Evolutionary conservation across 2,797 vertebrate genomes (phyloP), one percentile per base, ranked within the genome.

Genomic region (Spinus olivaceus): DNA sequence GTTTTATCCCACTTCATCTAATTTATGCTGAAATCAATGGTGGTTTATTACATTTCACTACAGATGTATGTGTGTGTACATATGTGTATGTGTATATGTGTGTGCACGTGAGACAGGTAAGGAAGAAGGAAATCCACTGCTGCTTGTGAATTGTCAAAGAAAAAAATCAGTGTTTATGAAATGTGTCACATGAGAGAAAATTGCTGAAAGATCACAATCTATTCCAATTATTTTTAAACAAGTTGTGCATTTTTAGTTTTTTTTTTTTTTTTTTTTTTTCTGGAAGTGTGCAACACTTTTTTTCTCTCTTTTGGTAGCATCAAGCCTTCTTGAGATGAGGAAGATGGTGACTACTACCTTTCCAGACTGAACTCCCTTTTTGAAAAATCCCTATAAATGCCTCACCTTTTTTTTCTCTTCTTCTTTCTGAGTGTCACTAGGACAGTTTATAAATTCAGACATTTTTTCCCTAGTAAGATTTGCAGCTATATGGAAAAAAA

Each of bases 271-370:
- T 3, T 39, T 23, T 2, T 3, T 35, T 50, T 60, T 2, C 10
- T 71, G 12, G 4, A 32, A 72, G 6, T 8, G 1, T 51, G 6
- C 1, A 82, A 23, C 4, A 2, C 2, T 41, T 37, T 49, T 14
- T 24, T 5, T 39, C 20, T 56, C 24, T 41, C 28, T 73, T 63
- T 57, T 30, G 5, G 9, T 37, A 50, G 4, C 20, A 28, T 19
- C n/a, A 10, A 81, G 12, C 1, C 6, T 74, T 77, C 63, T 44
- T 28, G 23, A 66, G 44, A n/a, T 53, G 44, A 80, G 6, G 12
- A 65, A 50, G 12, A 47, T 5, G 77, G 30, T 33, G 51, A 32
- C 12, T 77, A 28, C 10, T 63, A 46, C 13, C 28, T 73, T 64
- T 82, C 27, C 32, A 73, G 6, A 20, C 32, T 63, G 11, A 83